Evolutionary conservation across 2,797 vertebrate species (phyloP).

Genomic region (Oceanodroma leucorhoa): DNA sequence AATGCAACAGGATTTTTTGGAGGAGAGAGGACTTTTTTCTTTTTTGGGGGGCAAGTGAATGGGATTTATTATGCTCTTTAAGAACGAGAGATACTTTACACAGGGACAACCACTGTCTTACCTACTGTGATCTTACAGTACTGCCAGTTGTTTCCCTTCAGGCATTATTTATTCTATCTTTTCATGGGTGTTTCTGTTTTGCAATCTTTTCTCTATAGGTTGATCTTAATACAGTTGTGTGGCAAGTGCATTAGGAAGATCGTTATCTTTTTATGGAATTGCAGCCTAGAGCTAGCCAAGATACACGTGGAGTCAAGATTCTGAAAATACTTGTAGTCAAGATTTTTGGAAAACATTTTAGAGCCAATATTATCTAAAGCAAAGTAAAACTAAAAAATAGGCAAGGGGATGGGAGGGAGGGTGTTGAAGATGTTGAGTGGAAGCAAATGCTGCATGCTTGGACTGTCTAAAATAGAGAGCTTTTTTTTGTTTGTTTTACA

Average conservation of each 20-base stretch:
- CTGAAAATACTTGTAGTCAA: background rate
- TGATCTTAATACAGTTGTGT: background rate
- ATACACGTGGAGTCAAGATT: rapidly evolving
- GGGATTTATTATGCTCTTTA: background rate
- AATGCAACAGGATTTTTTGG: background rate
- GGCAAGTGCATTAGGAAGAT: background rate
- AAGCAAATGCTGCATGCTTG: background rate
- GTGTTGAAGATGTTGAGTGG: background rate
- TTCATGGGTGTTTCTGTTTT: background rate
- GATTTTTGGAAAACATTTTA: background rate
- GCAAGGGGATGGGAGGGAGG: background rate
- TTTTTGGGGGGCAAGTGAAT: background rate
- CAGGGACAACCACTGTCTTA: background rate
- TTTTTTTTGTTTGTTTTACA: conserved; percentile 22
- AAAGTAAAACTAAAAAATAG: background rate
- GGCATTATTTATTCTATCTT: background rate
- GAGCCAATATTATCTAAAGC: background rate
- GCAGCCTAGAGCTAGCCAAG: background rate
- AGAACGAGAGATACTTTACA: background rate
- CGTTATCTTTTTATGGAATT: background rate
- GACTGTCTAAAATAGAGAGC: background rate
- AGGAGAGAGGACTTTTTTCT: rapidly evolving
- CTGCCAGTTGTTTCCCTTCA: background rate
- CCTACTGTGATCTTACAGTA: background rate
- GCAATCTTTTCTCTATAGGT: background rate